Evolutionary conservation across 2,888 invertebrate species (phyloP), one percentile per base, ranked within the genome.

Genomic region (Labia minor): DNA sequence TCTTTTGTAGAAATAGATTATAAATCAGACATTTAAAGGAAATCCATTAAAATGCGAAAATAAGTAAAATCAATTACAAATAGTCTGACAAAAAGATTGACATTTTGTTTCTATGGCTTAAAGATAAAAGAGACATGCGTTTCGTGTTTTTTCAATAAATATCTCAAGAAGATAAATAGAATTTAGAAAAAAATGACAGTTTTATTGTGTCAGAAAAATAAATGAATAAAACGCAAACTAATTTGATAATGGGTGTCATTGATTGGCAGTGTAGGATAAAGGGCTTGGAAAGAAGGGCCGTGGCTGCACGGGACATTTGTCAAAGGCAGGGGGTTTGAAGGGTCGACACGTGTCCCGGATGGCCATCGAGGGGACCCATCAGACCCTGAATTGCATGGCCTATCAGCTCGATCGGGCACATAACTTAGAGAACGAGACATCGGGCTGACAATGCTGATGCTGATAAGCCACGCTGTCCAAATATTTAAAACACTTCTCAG

Each of bases 181-280:
- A 26, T 49, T 49, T 49, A 14, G 49, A 49, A 49, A 33, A 33
- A 33, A 49, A 49, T 49, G 49, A 49, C 49, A 49, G 49, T 49
- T 49, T 49, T 49, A 49, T 49, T 49, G 49, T 49, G 49, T 11
- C 49, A 49, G 49, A 49, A 49, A 49, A 49, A 49, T 49, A 49
- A 49, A 49, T 49, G 49, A 49, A 49, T 49, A 49, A 49, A 49
- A 49, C 49, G 16, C 49, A 49, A 49, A 49, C 49, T 49, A 49
- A 49, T 49, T 49, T 49, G 49, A 49, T 49, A 49, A 49, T 49
- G 49, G 49, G 49, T 49, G 49, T 49, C 49, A 49, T 49, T 49
- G 49, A 49, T 49, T 49, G 49, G 49, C 49, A 16, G 49, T 16
- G n/a, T 4, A 49, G 49, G 49, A 49, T 49, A 49, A 49, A 49